Conservation (phyloP, 1,140 invertebrate species). For the Drosophila ohnishii region DNA sequence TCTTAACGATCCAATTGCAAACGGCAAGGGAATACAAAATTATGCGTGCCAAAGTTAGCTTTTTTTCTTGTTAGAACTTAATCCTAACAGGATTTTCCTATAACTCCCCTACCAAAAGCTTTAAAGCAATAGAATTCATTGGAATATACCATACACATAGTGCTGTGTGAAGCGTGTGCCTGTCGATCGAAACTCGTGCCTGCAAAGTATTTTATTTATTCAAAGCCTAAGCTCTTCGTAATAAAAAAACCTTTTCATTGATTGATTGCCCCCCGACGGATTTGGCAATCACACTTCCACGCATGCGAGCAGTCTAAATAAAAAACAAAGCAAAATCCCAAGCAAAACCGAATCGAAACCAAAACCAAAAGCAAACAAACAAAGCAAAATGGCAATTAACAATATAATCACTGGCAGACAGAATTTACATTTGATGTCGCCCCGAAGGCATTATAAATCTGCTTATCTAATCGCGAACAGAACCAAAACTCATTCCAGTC, state of each 20-base stretch:
- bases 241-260: slow-evolving; percentile 37
- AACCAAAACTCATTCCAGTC: slow-evolving; percentile 11
- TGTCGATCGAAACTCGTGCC: slow-evolving; percentile 11
- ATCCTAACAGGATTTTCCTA: not conserved
- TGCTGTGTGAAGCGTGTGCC: not conserved
- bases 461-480: slow-evolving; percentile 36
- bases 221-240: slow-evolving; percentile 24
- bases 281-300: slow-evolving; percentile 40
- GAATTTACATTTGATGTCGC: slow-evolving; percentile 44
- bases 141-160: not conserved
- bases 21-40: too few species aligned
- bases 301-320: slow-evolving; percentile 13
- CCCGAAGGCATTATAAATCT: slow-evolving; percentile 39
- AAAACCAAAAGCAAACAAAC: slow-evolving; percentile 23
- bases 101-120: not conserved
- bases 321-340: slow-evolving; percentile 16
- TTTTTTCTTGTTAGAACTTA: not conserved
- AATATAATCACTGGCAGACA: slow-evolving; percentile 39
- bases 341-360: slow-evolving; percentile 4
- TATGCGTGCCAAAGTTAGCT: too few species aligned
- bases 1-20: too few species aligned
- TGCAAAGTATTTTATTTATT: slow-evolving; percentile 18
- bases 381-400: slow-evolving; percentile 33
- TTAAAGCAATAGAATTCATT: slow-evolving; percentile 9
- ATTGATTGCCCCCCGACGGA: slow-evolving; percentile 28